These are phyloP conservation scores for Urocitellus parryii DNA, from an alignment of 2,113 vertebrate species.

Conservation along the genomic window DNA sequence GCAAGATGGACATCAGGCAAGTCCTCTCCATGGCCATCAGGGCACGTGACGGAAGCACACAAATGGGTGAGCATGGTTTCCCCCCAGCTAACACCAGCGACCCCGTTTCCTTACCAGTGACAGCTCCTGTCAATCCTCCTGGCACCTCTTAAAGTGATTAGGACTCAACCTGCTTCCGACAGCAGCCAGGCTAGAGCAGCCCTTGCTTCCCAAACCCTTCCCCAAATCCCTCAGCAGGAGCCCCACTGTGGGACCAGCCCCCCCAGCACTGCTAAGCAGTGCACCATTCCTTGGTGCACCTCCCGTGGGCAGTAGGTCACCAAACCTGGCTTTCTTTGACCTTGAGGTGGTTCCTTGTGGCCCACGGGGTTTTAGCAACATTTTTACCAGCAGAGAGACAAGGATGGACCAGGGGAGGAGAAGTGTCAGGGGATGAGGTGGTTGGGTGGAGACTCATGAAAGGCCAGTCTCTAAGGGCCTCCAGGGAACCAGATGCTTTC, in stretches of 20 bases:
- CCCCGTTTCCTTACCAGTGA: background rate
- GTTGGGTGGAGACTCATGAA: background rate
- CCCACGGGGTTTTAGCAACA: background rate
- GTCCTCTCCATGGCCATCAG: background rate
- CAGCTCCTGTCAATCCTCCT: background rate
- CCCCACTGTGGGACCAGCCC: fast-evolving
- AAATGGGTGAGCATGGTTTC: background rate
- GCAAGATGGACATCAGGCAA: background rate
- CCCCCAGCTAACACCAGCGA: background rate
- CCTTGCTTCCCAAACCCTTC: background rate
- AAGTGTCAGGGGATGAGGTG: background rate
- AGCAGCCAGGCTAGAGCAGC: background rate
- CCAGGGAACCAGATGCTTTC: background rate
- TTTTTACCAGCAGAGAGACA: background rate
- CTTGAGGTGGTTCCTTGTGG: background rate
- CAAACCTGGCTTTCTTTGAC: background rate
- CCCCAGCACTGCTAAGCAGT: fast-evolving
- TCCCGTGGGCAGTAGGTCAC: background rate
- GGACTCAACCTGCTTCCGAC: background rate
- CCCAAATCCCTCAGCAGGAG: background rate
- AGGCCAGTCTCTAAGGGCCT: background rate
- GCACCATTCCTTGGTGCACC: fast-evolving
- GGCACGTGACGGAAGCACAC: background rate
- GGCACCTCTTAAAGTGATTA: background rate
- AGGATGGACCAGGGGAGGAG: background rate